Evolutionary conservation across 2,888 invertebrate species (phyloP).

Genomic region (Thumatha senex): DNA sequence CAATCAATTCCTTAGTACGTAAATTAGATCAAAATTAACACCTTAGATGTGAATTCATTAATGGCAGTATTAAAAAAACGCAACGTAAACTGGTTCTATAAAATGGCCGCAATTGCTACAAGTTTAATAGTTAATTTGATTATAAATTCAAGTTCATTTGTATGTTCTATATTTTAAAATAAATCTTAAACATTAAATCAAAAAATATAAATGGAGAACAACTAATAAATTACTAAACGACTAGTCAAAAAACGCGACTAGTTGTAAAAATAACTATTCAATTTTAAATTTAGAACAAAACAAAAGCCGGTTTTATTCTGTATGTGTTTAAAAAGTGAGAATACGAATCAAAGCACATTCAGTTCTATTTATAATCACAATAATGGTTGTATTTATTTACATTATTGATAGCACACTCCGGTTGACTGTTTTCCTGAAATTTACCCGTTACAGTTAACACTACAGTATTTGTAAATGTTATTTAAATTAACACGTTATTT

Average conservation of each 20-base stretch:
- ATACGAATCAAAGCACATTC: not conserved
- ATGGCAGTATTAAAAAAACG: no score
- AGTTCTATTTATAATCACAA: not conserved
- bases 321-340: not conserved
- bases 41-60: no score
- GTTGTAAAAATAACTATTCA: no score
- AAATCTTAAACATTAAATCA: not conserved
- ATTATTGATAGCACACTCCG: constrained; percentile 18
- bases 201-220: no score
- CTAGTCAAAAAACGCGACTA: no score
- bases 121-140: not conserved
- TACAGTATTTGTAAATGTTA: not conserved
- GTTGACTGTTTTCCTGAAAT: constrained; percentile 9
- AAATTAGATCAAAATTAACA: no score
- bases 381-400: constrained; percentile 16
- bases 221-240: not conserved
- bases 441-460: constrained; percentile 25
- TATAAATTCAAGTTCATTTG: not conserved
- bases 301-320: not conserved
- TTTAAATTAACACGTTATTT: not conserved
- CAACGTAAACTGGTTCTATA: no score
- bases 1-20: no score
- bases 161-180: not conserved
- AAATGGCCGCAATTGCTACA: no score
- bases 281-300: constrained; percentile 3